Conservation (phyloP, 2,113 vertebrate species). For the Centropristis striata region DNA sequence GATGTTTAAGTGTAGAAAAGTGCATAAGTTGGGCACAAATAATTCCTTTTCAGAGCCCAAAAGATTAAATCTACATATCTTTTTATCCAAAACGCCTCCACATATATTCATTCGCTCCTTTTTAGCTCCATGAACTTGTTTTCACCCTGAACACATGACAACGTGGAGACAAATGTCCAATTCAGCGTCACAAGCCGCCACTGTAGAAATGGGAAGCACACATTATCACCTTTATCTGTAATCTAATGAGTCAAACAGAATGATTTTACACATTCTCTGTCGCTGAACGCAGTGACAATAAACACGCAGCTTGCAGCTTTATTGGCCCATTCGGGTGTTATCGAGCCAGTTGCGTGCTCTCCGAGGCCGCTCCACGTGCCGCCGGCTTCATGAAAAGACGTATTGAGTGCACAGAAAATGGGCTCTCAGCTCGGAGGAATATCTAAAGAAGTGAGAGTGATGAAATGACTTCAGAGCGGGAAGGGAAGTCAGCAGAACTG, state of each 20-base stretch:
- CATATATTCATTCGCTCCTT: no score
- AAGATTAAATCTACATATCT: no score
- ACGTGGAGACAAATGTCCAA: conserved; percentile 38
- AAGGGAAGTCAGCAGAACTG: conserved; percentile 55
- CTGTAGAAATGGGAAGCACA: conserved; percentile 32
- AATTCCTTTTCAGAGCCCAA: no score
- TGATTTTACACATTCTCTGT: conserved; percentile 43
- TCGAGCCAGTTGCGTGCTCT: conserved; percentile 23
- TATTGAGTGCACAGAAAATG: conserved; percentile 56
- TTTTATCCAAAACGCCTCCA: no score
- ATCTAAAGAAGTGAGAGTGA: conserved; percentile 46
- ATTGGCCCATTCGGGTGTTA: conserved; percentile 45
- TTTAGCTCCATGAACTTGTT: conserved; percentile 57
- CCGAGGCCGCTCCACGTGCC: conserved; percentile 35
- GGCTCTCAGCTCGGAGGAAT: conserved; percentile 33
- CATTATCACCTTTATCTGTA: conserved; percentile 48
- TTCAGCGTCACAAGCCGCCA: conserved; percentile 10
- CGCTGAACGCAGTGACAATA: conserved; percentile 31
- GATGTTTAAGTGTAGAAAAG: neutral
- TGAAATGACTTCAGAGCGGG: conserved; percentile 40
- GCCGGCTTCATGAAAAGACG: conserved; percentile 23
- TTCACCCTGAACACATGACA: conserved; percentile 57
- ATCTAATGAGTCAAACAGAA: conserved; percentile 60
- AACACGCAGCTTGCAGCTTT: conserved; percentile 44
- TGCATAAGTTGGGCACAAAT: no score